Conservation (phyloP, 2,888 invertebrate species). For the Psococerastis gibbosa region DNA sequence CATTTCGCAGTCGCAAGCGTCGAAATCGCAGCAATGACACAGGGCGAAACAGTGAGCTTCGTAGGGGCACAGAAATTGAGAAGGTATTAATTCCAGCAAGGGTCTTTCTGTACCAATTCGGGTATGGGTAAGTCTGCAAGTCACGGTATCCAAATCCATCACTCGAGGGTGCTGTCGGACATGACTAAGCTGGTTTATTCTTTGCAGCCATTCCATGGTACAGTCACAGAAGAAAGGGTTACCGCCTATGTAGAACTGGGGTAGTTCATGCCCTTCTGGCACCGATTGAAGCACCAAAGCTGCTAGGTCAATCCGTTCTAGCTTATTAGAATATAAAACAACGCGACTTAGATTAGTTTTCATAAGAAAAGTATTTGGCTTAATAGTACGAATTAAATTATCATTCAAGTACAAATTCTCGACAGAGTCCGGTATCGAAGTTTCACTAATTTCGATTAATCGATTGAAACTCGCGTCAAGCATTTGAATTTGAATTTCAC, state of each 20-base stretch:
- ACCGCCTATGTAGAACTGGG: slow-evolving; percentile 59
- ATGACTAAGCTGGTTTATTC: slow-evolving; percentile 51
- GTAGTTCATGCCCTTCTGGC: slow-evolving; percentile 44
- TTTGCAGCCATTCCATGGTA: slow-evolving; percentile 69
- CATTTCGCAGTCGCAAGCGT: slow-evolving; percentile 83
- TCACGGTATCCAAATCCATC: slow-evolving; percentile 58
- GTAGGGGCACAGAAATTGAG: slow-evolving; percentile 65
- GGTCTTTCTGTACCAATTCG: slow-evolving; percentile 33
- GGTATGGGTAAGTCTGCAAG: slow-evolving; percentile 55
- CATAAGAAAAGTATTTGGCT: slow-evolving; percentile 45
- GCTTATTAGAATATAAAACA: slow-evolving; percentile 53
- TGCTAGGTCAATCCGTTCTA: slow-evolving; percentile 49
- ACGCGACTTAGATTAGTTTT: slow-evolving; percentile 55
- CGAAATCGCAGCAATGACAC: slow-evolving; percentile 80
- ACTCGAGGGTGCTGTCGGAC: slow-evolving; percentile 56
- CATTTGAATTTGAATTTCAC: slow-evolving; percentile 48
- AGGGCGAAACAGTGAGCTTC: slow-evolving; percentile 66
- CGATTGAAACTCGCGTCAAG: slow-evolving; percentile 57
- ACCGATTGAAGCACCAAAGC: slow-evolving; percentile 48
- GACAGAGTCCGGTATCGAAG: slow-evolving; percentile 51
- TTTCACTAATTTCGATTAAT: slow-evolving; percentile 43
- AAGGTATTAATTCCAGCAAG: slow-evolving; percentile 45
- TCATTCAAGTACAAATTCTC: slow-evolving; percentile 53
- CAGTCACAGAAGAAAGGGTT: slow-evolving; percentile 76
- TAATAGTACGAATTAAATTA: slow-evolving; percentile 48